Percentiles rank a stretch among this genome's conserved stretches.
phyloP scores from a whole-genome alignment of 1,140 invertebrate species.

The Drosophila mayri region DNA sequence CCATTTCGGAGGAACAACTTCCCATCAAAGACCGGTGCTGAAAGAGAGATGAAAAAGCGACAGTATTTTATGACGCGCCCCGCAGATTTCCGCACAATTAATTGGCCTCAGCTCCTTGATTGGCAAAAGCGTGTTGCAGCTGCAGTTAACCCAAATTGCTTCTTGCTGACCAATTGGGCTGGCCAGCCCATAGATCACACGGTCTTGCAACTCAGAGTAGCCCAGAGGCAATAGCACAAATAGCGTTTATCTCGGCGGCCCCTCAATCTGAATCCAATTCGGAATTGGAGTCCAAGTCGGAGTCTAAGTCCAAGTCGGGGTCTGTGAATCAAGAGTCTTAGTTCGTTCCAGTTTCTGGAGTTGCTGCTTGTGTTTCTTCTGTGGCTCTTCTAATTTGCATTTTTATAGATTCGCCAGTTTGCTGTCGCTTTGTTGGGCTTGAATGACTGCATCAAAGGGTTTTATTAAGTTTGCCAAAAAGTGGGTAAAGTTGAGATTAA shows the following conservation, averaged over 20 bases:
- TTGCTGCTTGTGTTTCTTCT: conserved; percentile 25
- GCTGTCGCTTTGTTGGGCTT: conserved; percentile 5
- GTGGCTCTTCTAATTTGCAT: conserved; percentile 61
- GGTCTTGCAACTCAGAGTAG: conserved; percentile 5
- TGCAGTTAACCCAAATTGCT: conserved; percentile 78
- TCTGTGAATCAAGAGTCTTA: conserved; percentile 13
- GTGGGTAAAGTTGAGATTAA: conserved; percentile 12
- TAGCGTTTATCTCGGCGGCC: conserved; percentile 47
- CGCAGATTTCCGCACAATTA: conserved; percentile 68
- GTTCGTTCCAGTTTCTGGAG: conserved; percentile 58
- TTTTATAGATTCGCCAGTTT: conserved; percentile 39
- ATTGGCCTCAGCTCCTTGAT: conserved; percentile 45
- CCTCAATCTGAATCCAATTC: conserved; percentile 14
- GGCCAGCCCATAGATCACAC: conserved; percentile 47
- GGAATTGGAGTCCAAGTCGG: conserved; percentile 1
- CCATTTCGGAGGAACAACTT: conserved; percentile 18
- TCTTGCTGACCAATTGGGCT: conserved; percentile 55
- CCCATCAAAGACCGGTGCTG: conserved; percentile 16
- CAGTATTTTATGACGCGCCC: conserved; percentile 67
- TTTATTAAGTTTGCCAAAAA: conserved; percentile 12
- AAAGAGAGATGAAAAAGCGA: conserved; percentile 64
- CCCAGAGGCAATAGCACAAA: conserved; percentile 65
- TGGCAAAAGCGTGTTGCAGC: conserved; percentile 53
- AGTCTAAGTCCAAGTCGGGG: neutral
- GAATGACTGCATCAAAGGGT: neutral